These are phyloP conservation scores for Eulithis prunata DNA, from an alignment of 2,888 invertebrate species.

Conservation along the genomic window DNA sequence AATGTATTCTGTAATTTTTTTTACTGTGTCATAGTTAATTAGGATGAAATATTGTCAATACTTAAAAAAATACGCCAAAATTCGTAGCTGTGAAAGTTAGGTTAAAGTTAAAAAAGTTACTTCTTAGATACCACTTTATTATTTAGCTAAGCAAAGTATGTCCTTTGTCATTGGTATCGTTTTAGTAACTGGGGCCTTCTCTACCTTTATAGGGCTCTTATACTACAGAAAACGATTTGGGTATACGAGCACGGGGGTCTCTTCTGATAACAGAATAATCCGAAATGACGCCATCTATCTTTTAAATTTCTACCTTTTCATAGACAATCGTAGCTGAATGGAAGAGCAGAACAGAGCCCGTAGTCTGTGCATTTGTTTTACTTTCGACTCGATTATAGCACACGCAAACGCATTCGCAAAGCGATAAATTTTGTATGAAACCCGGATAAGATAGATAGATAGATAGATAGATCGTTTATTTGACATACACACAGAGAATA, in stretches of 20 bases:
- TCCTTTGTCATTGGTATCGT: conserved; percentile 16
- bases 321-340: conserved; percentile 8
- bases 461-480: too few relatives aligned
- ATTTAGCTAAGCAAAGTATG: conserved; percentile 7
- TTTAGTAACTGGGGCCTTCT: conserved; percentile 32
- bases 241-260: conserved; percentile 77
- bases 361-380: too few relatives aligned
- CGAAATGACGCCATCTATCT: conserved; percentile 86
- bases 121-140: neutral
- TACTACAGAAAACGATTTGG: conserved; percentile 78
- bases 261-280: conserved; percentile 87
- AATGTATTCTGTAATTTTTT: too few relatives aligned
- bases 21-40: too few relatives aligned
- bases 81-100: neutral
- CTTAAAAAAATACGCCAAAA: too few relatives aligned
- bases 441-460: too few relatives aligned
- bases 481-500: too few relatives aligned
- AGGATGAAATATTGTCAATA: too few relatives aligned
- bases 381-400: too few relatives aligned
- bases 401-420: too few relatives aligned
- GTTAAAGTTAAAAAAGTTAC: neutral
- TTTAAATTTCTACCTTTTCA: conserved; percentile 83
- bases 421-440: too few relatives aligned
- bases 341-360: too few relatives aligned
- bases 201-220: conserved; percentile 80